These are phyloP conservation scores for Paraplagusia blochii DNA, from an alignment of 2,113 vertebrate species.

Conservation along the genomic window DNA sequence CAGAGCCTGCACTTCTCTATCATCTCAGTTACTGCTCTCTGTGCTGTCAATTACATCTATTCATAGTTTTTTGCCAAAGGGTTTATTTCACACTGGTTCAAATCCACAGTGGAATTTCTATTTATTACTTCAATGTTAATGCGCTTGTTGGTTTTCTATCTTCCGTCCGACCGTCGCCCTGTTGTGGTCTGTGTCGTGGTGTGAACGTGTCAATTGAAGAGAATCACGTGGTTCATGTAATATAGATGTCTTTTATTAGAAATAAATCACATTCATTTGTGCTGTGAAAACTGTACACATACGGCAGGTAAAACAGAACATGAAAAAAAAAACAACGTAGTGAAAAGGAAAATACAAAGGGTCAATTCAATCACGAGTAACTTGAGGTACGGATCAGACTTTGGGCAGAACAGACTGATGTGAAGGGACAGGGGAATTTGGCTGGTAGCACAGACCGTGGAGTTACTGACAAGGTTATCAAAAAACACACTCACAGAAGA, in stretches of 20 bases:
- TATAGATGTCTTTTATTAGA: conserved; percentile 82
- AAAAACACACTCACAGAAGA: conserved; percentile 81
- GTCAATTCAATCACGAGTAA: conserved; percentile 46
- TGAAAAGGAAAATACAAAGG: conserved; percentile 62
- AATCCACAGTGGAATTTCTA: conserved; percentile 6
- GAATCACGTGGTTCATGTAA: conserved; percentile 38
- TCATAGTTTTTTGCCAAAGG: conserved; percentile 53
- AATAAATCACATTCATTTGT: conserved; percentile 90
- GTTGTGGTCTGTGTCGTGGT: background rate
- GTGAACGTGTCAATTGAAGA: background rate
- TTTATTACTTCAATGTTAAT: conserved; percentile 23
- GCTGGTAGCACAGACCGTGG: conserved; percentile 62
- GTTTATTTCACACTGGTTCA: conserved; percentile 31
- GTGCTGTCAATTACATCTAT: conserved; percentile 58
- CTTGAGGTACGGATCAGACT: conserved; percentile 52
- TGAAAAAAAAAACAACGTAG: conserved; percentile 57
- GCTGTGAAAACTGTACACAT: conserved; percentile 89
- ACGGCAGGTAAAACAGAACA: conserved; percentile 66
- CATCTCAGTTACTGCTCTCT: conserved; percentile 46
- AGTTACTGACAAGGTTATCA: conserved; percentile 74
- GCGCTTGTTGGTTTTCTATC: background rate
- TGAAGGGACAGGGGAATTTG: conserved; percentile 38
- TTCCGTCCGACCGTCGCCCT: conserved; percentile 1
- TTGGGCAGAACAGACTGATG: conserved; percentile 38
- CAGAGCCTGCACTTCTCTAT: conserved; percentile 55